Base-by-base conservation (phyloP, 2,888 invertebrate species). In the Cyaniris semiargus region DNA sequence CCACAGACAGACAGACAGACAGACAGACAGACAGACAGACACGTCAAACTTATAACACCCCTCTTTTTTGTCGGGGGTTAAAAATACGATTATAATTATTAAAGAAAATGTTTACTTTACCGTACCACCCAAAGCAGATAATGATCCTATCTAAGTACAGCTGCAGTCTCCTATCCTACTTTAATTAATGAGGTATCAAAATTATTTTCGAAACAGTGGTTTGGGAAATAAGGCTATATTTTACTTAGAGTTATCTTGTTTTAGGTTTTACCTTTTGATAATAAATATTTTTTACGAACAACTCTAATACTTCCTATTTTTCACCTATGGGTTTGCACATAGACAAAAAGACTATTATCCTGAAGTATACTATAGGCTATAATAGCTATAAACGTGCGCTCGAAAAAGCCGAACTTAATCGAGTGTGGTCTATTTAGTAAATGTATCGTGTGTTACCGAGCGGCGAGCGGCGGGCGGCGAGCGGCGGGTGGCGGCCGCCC, bases 371-470 rank as follows among this genome's bases (percentile, higher is more conserved):
- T 60, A 60, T 7, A 44, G 44, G 10, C 44, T 18, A 5, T 53
- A 53, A 18, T 18, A 53, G 5, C 53, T 53, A 53, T 53, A 53
- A 53, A 6, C 27, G 66, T 66, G 27, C 27, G 21, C 23, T 23
- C 23, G 66, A 27, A 15, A 18, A 66, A 66, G 27, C 18, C 27
- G 27, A 66, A 66, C 15, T 18, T 31, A 31, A 66, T 66, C 27
- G 66, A 66, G 66, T 27, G 66, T 66, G 66, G 27, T 66, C 27
- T 66, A 27, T 66, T 27, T 66, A 66, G 66, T 66, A 31, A 66
- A 66, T 18, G 66, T 66, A 66, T 66, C 27, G 66, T 31, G 15
- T 66, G 13, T 31, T 66, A 66, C 66, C n/a, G n/a, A n/a, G n/a
- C n/a, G n/a, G n/a, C n/a, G n/a, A n/a, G n/a, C n/a, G n/a, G n/a